Conservation (phyloP, 2,113 vertebrate genomes). For the Propithecus coquereli region DNA sequence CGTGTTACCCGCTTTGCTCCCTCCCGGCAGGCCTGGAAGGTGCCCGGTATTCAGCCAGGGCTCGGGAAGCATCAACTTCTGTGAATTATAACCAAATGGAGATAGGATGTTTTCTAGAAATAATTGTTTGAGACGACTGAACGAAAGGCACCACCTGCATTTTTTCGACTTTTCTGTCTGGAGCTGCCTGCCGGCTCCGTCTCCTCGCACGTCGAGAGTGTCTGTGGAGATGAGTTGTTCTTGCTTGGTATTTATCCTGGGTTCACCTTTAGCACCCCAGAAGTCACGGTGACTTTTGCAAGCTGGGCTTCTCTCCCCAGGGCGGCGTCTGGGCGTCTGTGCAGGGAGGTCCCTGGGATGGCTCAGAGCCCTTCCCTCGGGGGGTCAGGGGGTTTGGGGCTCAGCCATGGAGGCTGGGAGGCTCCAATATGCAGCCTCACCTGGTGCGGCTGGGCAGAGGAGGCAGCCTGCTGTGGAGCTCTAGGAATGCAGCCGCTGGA, state of each 20-base stretch:
- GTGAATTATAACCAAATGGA: rapidly evolving
- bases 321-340: neutral
- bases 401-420: neutral
- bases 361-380: too few relatives aligned
- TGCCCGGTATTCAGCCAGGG: neutral
- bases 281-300: neutral
- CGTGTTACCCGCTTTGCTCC: neutral
- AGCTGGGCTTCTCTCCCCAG: neutral
- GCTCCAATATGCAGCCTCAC: neutral
- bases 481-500: neutral
- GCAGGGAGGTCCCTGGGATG: neutral
- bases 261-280: neutral
- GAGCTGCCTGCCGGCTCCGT: neutral
- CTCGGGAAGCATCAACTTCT: rapidly evolving
- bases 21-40: neutral
- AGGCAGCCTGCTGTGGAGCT: rapidly evolving
- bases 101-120: neutral
- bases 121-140: neutral
- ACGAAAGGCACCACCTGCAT: neutral
- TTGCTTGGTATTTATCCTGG: neutral
- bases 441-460: neutral
- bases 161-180: neutral
- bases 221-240: neutral
- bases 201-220: neutral
- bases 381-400: neutral